Evolutionary conservation across 1,140 invertebrate species (phyloP).

Genomic region (Drosophila ohnishii): DNA sequence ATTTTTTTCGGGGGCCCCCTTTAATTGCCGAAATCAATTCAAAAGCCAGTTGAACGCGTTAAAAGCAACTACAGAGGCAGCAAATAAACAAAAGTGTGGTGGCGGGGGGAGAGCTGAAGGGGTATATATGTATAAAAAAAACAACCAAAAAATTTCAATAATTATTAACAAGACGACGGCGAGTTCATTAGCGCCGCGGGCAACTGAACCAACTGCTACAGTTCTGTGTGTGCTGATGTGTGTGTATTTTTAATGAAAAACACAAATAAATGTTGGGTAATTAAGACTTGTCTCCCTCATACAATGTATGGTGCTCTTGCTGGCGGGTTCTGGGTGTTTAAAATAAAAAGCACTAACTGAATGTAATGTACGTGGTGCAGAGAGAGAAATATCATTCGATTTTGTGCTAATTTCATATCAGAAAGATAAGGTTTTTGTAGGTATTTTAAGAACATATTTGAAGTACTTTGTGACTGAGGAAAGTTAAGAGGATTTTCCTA

Average conservation of each 20-base stretch:
- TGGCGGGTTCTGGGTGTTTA: constrained; percentile 40
- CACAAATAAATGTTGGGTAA: constrained; percentile 79
- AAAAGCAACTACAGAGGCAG: constrained; percentile 67
- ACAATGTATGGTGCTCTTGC: constrained; percentile 46
- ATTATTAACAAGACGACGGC: constrained; percentile 76
- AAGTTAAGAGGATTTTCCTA: neutral
- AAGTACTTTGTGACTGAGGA: neutral
- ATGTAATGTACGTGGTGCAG: constrained; percentile 19
- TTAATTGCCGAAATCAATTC: constrained; percentile 81
- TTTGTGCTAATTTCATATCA: neutral
- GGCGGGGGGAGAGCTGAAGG: no score
- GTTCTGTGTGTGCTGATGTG: neutral
- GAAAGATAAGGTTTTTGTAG: neutral
- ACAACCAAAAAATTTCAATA: constrained; percentile 66
- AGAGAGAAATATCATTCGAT: neutral
- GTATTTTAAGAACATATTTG: neutral
- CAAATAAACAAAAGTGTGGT: constrained; percentile 38
- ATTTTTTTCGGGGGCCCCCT: constrained; percentile 60
- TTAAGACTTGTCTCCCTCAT: constrained; percentile 66
- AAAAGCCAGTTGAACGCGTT: constrained; percentile 77
- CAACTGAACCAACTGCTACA: constrained; percentile 31
- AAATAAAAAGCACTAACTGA: constrained; percentile 16
- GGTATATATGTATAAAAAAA: neutral
- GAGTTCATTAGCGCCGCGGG: constrained; percentile 75
- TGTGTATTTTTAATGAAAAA: constrained; percentile 55